These are phyloP conservation scores for Trisateles emortualis DNA, from an alignment of 2,888 invertebrate species.

Conservation along the genomic window DNA sequence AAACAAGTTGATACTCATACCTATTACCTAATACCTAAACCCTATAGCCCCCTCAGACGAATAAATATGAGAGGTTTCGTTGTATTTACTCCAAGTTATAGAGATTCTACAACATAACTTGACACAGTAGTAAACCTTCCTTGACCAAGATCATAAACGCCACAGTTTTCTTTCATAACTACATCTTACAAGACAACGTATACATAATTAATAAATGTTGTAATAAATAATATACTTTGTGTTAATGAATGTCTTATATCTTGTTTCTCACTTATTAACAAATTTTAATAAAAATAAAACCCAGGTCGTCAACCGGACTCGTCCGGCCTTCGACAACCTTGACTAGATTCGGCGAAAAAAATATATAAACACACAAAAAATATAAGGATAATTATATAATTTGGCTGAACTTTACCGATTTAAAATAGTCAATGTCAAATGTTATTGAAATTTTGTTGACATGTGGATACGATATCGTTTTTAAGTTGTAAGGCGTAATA, in stretches of 20 bases:
- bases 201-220: slow-evolving; percentile 31
- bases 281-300: slow-evolving; percentile 14
- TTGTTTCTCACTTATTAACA: slow-evolving; percentile 38
- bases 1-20: too few relatives aligned
- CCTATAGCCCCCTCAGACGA: too few relatives aligned
- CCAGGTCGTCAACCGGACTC: slow-evolving; percentile 40
- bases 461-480: too few relatives aligned
- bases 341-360: slow-evolving; percentile 27
- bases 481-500: too few relatives aligned
- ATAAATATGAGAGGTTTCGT: too few relatives aligned
- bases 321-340: slow-evolving; percentile 43
- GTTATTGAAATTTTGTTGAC: too few relatives aligned
- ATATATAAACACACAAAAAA: slow-evolving; percentile 21
- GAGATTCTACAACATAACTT: not conserved
- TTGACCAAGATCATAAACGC: not conserved
- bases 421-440: too few relatives aligned
- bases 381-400: slow-evolving; percentile 12
- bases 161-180: slow-evolving; percentile 18
- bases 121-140: not conserved
- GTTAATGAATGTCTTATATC: slow-evolving; percentile 36
- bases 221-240: slow-evolving; percentile 30
- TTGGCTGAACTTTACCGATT: not conserved
- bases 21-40: too few relatives aligned
- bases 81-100: too few relatives aligned
- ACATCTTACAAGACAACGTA: slow-evolving; percentile 12